phyloP scores from a whole-genome alignment of 2,113 vertebrate genomes.

The Himantopus leucocephalus region DNA sequence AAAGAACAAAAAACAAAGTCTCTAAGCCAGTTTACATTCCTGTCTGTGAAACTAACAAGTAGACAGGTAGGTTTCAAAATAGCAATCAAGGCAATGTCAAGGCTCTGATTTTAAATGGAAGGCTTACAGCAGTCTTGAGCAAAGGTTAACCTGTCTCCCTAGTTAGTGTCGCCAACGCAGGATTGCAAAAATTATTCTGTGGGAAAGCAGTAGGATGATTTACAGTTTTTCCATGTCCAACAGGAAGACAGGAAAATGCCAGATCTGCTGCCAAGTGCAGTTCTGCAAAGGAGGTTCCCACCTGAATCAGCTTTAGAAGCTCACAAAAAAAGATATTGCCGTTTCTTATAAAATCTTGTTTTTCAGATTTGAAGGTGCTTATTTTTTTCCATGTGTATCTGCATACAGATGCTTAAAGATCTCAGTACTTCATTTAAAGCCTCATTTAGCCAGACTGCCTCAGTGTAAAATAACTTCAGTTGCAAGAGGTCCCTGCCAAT shows the following conservation, averaged over 20 bases:
- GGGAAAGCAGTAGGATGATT: conserved; percentile 57
- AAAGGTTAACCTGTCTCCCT: not conserved
- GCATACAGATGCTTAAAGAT: not conserved
- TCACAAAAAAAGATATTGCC: not conserved
- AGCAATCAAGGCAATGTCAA: not conserved
- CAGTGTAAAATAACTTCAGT: not conserved
- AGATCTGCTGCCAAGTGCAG: conserved; percentile 9
- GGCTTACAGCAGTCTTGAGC: not conserved
- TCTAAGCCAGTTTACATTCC: not conserved
- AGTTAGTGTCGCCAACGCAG: not conserved
- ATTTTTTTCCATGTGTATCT: not conserved
- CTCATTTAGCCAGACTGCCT: not conserved
- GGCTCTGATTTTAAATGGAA: not conserved
- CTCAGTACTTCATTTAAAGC: not conserved
- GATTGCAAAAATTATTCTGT: conserved; percentile 19
- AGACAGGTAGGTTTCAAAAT: not conserved
- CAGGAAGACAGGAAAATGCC: not conserved
- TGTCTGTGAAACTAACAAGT: not conserved
- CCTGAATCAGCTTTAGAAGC: not conserved
- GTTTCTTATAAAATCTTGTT: not conserved
- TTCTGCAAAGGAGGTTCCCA: not conserved
- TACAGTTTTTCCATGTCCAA: not conserved
- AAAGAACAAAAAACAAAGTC: not conserved
- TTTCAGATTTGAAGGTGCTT: not conserved
- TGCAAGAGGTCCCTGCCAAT: not conserved